Evolutionary conservation across 2,113 vertebrate species (phyloP).

Genomic region (Sinocyclocheilus maitianheensis): DNA sequence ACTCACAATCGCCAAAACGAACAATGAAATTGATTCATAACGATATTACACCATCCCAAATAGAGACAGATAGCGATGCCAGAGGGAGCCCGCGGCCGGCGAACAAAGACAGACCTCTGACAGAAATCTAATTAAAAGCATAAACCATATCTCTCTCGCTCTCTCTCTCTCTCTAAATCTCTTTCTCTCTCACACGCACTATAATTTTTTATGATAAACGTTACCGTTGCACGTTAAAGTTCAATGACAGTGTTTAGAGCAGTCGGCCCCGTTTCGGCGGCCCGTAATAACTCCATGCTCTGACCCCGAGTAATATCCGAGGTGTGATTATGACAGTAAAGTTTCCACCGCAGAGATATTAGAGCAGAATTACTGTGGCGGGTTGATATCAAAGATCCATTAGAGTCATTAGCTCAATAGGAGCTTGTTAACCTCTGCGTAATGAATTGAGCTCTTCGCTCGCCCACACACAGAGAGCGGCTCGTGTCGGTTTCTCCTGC

Average conservation of each 20-base stretch:
- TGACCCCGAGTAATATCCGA: slow-evolving; percentile 32
- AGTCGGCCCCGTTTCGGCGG: neutral
- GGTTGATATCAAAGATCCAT: slow-evolving; percentile 9
- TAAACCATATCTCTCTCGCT: neutral
- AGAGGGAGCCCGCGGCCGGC: neutral
- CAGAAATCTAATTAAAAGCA: slow-evolving; percentile 31
- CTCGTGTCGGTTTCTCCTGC: neutral
- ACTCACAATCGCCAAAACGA: slow-evolving; percentile 10
- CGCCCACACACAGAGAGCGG: neutral
- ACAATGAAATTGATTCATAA: slow-evolving; percentile 34
- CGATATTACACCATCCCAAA: slow-evolving; percentile 10
- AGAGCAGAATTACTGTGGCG: slow-evolving; percentile 30
- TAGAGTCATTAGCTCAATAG: slow-evolving; percentile 41
- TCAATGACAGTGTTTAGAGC: slow-evolving; percentile 2
- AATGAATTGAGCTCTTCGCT: slow-evolving; percentile 26
- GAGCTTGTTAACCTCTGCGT: slow-evolving; percentile 39
- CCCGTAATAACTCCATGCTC: neutral
- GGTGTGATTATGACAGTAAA: slow-evolving; percentile 39
- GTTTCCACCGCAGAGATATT: slow-evolving; percentile 31
- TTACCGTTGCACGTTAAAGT: slow-evolving; percentile 5
- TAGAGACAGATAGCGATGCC: neutral
- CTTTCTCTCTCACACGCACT: neutral
- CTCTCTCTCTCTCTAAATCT: neutral
- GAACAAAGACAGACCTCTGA: neutral
- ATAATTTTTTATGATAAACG: slow-evolving; percentile 13